phyloP scores from a whole-genome alignment of 2,113 vertebrate species.

The Numenius arquata region DNA sequence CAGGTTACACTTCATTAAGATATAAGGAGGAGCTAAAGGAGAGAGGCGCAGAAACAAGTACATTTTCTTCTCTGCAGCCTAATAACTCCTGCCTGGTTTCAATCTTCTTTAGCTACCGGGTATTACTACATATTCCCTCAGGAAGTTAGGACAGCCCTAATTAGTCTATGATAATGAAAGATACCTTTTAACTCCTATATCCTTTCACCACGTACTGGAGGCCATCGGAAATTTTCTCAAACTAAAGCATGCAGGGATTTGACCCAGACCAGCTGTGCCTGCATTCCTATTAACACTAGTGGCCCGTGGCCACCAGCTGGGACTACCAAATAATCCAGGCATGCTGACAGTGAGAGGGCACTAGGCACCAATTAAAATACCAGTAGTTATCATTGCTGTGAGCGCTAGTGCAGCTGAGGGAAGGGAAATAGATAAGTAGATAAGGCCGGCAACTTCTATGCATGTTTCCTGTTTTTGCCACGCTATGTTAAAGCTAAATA shows the following conservation, averaged over 20 bases:
- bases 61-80: background rate
- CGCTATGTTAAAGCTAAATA: background rate
- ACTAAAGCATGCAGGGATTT: background rate
- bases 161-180: conserved; percentile 10
- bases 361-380: background rate
- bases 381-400: background rate
- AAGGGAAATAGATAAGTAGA: background rate
- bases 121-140: background rate
- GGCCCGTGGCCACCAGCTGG: background rate
- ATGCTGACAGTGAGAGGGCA: background rate
- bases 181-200: background rate
- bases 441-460: background rate
- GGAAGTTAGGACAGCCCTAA: conserved; percentile 28
- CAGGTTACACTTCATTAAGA: background rate
- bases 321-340: background rate
- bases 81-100: background rate
- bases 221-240: background rate
- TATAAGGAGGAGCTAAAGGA: background rate
- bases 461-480: background rate
- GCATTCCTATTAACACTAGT: background rate
- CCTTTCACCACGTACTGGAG: background rate
- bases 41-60: background rate
- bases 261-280: background rate
- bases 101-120: background rate
- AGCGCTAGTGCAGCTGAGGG: background rate